Base-by-base conservation (phyloP, 2,888 invertebrate species). In the Beris morrisii region DNA sequence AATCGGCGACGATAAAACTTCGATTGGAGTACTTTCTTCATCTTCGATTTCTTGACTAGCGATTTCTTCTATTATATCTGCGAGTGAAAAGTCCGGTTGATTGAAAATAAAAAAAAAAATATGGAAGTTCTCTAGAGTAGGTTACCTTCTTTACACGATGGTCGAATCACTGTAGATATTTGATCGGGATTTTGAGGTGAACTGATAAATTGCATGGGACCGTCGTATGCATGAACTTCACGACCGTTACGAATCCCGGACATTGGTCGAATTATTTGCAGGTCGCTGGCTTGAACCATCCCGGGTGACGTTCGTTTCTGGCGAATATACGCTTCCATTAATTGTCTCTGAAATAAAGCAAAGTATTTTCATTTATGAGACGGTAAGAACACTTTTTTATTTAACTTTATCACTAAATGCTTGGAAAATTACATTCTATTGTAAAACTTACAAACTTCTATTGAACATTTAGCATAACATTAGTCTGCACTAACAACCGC, bases 251-350 rank as follows among this genome's bases (percentile, higher is more conserved):
- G 82, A 79, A 92, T 89, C 72, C 88, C 88, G 73, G 88, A 90
- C 75, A 87, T 86, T 48, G 88, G 87, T 70, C 90, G 86, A 70
- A 84, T 84, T 72, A 87, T 88, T 74, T 90, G 86, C 69, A 90
- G 82, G 81, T 93, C 93, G 66, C 93, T 93, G 6, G 92, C 91
- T 76, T 92, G 92, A 45, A 94, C 89, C 89, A 93, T 90, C 43
- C 93, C 92, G 58, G 90, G 87, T 67, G 89, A 89, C 75, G 93
- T 90, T 61, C 93, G 83, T 77, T 94, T 93, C 75, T 92, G 91
- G 73, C 90, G 88, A 86, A 93, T 91, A 80, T 93, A 93, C 75
- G 91, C 91, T 76, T 94, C 93, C 87, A 93, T 88, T 72, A 93
- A 77, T 81, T 93, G 93, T 71, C 92, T 87, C 93, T 94, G 75